phyloP scores from a whole-genome alignment of 2,888 invertebrate genomes.

The Cylloceria caligata region DNA sequence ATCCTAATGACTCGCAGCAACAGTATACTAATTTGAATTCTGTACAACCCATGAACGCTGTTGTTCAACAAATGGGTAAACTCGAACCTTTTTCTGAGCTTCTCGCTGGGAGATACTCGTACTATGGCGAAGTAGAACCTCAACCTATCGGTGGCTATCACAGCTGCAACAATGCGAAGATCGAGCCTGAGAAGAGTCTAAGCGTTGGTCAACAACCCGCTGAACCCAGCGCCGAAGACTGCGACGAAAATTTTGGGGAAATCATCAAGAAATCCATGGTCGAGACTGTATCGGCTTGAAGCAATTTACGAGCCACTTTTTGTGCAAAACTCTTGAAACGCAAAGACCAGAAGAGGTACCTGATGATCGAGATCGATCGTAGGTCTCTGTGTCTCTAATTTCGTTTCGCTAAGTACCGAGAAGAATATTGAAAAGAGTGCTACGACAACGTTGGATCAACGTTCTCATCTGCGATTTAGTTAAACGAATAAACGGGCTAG shows the following conservation, averaged over 20 bases:
- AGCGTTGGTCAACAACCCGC: constrained; percentile 60
- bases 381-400: constrained; percentile 40
- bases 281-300: constrained; percentile 93
- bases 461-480: constrained; percentile 21
- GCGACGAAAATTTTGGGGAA: constrained; percentile 94
- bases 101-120: constrained; percentile 86
- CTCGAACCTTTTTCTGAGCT: constrained; percentile 90
- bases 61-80: constrained; percentile 86
- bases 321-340: constrained; percentile 24
- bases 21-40: constrained; percentile 90
- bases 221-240: constrained; percentile 83
- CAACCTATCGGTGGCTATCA: constrained; percentile 73
- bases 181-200: constrained; percentile 70
- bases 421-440: neutral
- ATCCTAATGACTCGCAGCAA: constrained; percentile 84
- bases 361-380: constrained; percentile 52
- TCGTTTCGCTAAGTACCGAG: constrained; percentile 14
- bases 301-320: neutral
- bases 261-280: constrained; percentile 97
- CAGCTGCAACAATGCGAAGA: constrained; percentile 55
- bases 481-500: constrained; percentile 46
- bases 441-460: constrained; percentile 17
- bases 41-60: constrained; percentile 84
- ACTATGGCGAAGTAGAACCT: constrained; percentile 81
- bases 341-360: constrained; percentile 48